A percentile compares a stretch with the other conserved stretches of the same genome.
Conservation (phyloP, 2,113 vertebrate species). For the Phrynosoma blainvillii region DNA sequence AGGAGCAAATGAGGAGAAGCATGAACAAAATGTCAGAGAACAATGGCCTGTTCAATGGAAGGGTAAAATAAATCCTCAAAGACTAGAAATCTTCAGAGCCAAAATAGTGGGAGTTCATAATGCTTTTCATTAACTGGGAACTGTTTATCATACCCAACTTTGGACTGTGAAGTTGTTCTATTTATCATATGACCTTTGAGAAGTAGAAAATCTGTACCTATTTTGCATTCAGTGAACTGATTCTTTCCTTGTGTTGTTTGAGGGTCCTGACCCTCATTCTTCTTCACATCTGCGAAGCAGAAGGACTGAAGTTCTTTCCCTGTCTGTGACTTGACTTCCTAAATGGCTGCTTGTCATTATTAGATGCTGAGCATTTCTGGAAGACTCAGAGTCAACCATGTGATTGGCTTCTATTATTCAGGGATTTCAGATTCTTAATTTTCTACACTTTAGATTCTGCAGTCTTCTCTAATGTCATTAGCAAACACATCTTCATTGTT, state of each 20-base stretch:
- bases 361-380: conserved; percentile 12
- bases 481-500: not conserved
- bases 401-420: fast-evolving
- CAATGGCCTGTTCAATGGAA: not conserved
- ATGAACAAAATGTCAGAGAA: not conserved
- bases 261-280: conserved; percentile 37
- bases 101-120: conserved; percentile 5
- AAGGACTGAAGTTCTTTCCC: not conserved
- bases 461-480: not conserved
- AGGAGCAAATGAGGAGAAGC: not conserved
- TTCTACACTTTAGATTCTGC: fast-evolving
- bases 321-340: not conserved
- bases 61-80: not conserved
- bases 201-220: conserved; percentile 38
- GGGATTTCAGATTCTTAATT: not conserved
- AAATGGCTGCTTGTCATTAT: not conserved
- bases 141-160: conserved; percentile 41
- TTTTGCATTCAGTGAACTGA: conserved; percentile 61
- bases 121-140: not conserved
- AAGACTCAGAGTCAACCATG: conserved; percentile 4
- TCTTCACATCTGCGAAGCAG: not conserved
- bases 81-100: not conserved
- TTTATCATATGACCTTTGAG: conserved; percentile 56
- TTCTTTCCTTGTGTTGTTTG: conserved; percentile 42
- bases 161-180: conserved; percentile 41